Percentiles rank a stretch among this genome's conserved stretches.
phyloP scores from a whole-genome alignment of 2,888 invertebrate genomes.

The Euproctis similis region DNA sequence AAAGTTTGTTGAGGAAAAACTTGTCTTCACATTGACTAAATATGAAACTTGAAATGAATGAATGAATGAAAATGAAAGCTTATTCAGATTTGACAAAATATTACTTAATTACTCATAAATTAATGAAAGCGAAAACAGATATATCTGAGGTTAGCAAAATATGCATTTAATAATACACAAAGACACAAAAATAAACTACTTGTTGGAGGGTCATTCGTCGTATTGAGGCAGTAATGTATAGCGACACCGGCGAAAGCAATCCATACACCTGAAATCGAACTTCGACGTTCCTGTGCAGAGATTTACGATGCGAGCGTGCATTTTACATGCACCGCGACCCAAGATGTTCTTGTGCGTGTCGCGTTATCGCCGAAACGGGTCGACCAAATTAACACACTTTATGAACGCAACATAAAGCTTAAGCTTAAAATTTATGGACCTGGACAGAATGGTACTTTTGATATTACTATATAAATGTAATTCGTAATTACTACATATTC shows the following conservation, averaged over 20 bases:
- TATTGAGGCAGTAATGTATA: slow-evolving; percentile 14
- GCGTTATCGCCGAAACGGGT: slow-evolving; percentile 43
- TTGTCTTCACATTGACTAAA: no score
- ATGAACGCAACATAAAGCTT: slow-evolving; percentile 54
- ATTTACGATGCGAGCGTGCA: slow-evolving; percentile 54
- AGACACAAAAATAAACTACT: no score
- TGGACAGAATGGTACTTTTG: no score
- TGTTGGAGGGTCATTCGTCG: slow-evolving; percentile 2
- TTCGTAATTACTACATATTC: slow-evolving; percentile 22
- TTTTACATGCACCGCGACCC: slow-evolving; percentile 45
- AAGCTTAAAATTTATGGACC: slow-evolving; percentile 34
- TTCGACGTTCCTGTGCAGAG: slow-evolving; percentile 23
- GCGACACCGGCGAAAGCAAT: slow-evolving; percentile 23
- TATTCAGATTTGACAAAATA: no score
- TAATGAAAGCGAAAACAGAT: slow-evolving; percentile 37
- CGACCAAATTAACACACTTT: slow-evolving; percentile 58
- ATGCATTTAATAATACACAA: no score
- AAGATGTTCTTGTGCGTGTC: slow-evolving; percentile 45
- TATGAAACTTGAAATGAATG: no score
- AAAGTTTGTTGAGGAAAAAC: no score
- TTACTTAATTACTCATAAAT: slow-evolving; percentile 36
- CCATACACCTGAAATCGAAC: slow-evolving; percentile 26
- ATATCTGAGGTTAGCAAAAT: no score
- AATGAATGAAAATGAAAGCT: no score
- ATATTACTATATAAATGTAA: not conserved